Percentiles rank a stretch among this genome's conserved stretches.
Evolutionary conservation across 2,888 invertebrate species (phyloP).

Genomic region (Hemaris fuciformis): DNA sequence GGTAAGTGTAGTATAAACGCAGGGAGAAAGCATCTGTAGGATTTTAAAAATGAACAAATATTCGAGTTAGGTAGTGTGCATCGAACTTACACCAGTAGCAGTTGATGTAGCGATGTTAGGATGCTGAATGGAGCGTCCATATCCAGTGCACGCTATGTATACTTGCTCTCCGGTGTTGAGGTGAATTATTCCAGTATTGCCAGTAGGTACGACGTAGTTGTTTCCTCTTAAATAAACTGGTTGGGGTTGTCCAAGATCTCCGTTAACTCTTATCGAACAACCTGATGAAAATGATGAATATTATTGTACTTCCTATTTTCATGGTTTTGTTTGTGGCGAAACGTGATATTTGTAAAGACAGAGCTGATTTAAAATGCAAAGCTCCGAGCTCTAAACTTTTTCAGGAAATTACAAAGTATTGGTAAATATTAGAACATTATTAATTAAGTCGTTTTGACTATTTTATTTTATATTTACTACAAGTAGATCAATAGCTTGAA

Average conservation of each 20-base stretch:
- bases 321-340: no score
- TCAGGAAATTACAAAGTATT: not conserved
- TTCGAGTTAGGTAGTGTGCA: not conserved
- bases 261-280: constrained; percentile 70
- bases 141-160: constrained; percentile 57
- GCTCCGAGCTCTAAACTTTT: no score
- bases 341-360: no score
- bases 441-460: not conserved
- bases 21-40: not conserved
- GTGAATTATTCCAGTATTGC: constrained; percentile 55
- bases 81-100: constrained; percentile 53
- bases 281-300: constrained; percentile 34
- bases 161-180: constrained; percentile 56
- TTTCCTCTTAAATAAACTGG: constrained; percentile 78
- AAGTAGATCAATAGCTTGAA: no score
- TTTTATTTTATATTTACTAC: no score
- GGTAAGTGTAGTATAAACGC: not conserved
- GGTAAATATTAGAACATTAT: not conserved
- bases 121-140: constrained; percentile 53
- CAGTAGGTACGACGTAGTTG: constrained; percentile 49
- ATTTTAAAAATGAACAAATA: not conserved
- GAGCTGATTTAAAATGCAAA: no score
- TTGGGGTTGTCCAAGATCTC: constrained; percentile 80
- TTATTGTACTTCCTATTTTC: not conserved
- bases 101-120: constrained; percentile 47